Conservation (phyloP, 2,113 vertebrate species). For the Halichoerus grypus region DNA sequence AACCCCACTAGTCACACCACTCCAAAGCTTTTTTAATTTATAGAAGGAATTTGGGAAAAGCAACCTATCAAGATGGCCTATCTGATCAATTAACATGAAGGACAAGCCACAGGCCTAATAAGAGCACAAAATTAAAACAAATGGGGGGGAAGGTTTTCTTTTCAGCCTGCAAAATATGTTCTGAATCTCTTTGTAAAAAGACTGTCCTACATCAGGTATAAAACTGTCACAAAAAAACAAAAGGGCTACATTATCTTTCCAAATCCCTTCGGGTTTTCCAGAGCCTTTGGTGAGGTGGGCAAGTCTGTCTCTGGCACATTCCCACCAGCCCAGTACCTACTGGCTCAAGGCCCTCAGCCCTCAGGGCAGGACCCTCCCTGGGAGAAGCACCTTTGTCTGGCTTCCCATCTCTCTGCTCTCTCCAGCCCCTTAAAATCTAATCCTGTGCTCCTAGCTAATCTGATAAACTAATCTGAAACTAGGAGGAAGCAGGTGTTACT, state of each 20-base stretch:
- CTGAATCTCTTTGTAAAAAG: slow-evolving; percentile 14
- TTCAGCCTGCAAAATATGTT: slow-evolving; percentile 26
- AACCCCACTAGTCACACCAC: background rate
- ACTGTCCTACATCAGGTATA: background rate
- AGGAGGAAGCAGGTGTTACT: background rate
- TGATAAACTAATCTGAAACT: background rate
- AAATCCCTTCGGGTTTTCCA: background rate
- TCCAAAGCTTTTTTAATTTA: background rate
- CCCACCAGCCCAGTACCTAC: background rate
- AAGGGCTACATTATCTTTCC: background rate
- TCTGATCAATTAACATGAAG: background rate
- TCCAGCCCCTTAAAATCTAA: background rate
- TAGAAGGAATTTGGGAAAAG: background rate
- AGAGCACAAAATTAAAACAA: slow-evolving; percentile 30
- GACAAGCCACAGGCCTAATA: background rate
- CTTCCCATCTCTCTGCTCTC: background rate
- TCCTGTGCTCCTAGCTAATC: background rate
- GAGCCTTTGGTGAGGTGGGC: background rate
- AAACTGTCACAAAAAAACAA: background rate
- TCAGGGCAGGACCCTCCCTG: background rate
- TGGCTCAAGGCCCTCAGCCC: background rate
- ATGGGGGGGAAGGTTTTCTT: background rate
- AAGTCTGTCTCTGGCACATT: background rate
- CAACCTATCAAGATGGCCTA: background rate
- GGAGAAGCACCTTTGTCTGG: background rate